Conservation (phyloP, 2,888 invertebrate species). For the Dinocampus coccinellae region DNA sequence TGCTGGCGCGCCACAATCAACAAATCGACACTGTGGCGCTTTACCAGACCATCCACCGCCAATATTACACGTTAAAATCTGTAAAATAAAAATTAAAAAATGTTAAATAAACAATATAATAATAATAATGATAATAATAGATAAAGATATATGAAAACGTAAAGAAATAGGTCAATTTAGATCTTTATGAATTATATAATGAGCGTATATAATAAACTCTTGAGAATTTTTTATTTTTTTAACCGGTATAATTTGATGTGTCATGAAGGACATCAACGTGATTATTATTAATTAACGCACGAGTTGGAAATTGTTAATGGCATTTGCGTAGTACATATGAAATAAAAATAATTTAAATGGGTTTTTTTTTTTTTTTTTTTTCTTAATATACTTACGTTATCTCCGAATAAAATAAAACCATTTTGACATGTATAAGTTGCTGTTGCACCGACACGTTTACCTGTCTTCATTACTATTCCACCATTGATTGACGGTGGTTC, state of each 20-base stretch:
- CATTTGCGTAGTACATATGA: conserved; percentile 20
- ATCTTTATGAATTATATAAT: conserved; percentile 10
- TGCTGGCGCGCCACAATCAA: conserved; percentile 87
- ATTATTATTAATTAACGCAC: conserved; percentile 25
- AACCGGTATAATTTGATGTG: conserved; percentile 10
- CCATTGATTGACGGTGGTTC: conserved; percentile 85
- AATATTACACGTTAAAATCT: conserved; percentile 86
- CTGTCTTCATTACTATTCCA: conserved; percentile 78
- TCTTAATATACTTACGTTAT: conserved; percentile 74
- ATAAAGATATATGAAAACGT: not conserved
- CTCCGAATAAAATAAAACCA: conserved; percentile 87
- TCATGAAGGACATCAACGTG: conserved; percentile 13
- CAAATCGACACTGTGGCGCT: conserved; percentile 86
- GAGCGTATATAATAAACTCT: not conserved
- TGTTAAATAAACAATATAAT: not conserved
- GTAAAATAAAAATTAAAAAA: not conserved
- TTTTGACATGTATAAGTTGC: conserved; percentile 86
- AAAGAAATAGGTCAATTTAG: conserved; percentile 8
- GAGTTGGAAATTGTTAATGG: conserved; percentile 1
- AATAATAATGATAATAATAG: not conserved
- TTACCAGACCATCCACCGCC: conserved; percentile 89
- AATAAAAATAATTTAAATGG: not conserved
- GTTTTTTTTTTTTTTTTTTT: not conserved
- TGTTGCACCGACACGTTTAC: conserved; percentile 83
- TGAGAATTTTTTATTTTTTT: conserved; percentile 8